A percentile compares a stretch with the other conserved stretches of the same genome.
These are phyloP conservation scores for Falco rusticolus DNA, from an alignment of 2,797 vertebrate genomes.

Conservation along the genomic window DNA sequence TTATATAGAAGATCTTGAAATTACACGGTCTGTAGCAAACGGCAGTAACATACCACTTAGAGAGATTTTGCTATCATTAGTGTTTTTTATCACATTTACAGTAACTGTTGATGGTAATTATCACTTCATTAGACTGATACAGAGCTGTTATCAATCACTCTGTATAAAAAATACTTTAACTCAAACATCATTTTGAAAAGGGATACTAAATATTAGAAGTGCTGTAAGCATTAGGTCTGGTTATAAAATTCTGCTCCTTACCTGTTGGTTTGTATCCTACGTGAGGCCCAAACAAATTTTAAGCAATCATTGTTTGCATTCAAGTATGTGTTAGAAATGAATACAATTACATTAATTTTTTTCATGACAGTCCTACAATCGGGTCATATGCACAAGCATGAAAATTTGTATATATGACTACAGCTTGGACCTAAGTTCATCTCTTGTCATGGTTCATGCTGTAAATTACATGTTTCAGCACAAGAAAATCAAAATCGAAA, in stretches of 20 bases:
- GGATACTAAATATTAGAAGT: not conserved
- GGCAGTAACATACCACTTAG: not conserved
- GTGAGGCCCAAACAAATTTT: not conserved
- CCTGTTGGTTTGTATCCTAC: not conserved
- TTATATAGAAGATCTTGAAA: not conserved
- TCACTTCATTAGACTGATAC: not conserved
- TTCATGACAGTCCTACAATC: fast-evolving
- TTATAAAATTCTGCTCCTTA: not conserved
- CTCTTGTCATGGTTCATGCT: not conserved
- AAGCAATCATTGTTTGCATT: fast-evolving
- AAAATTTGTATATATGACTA: not conserved
- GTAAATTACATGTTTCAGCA: not conserved
- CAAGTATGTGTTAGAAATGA: not conserved
- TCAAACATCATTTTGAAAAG: not conserved
- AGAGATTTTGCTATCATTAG: not conserved
- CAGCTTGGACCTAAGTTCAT: not conserved
- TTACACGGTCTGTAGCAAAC: not conserved
- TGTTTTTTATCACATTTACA: conserved; percentile 28
- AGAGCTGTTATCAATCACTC: not conserved
- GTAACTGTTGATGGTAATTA: not conserved
- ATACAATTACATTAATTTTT: too few relatives aligned
- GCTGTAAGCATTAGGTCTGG: too few relatives aligned
- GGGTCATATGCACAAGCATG: not conserved
- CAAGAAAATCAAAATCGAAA: not conserved
- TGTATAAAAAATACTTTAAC: not conserved